These are phyloP conservation scores for Potamilus streckersoni DNA, from an alignment of 1,140 invertebrate genomes.

Conservation along the genomic window DNA sequence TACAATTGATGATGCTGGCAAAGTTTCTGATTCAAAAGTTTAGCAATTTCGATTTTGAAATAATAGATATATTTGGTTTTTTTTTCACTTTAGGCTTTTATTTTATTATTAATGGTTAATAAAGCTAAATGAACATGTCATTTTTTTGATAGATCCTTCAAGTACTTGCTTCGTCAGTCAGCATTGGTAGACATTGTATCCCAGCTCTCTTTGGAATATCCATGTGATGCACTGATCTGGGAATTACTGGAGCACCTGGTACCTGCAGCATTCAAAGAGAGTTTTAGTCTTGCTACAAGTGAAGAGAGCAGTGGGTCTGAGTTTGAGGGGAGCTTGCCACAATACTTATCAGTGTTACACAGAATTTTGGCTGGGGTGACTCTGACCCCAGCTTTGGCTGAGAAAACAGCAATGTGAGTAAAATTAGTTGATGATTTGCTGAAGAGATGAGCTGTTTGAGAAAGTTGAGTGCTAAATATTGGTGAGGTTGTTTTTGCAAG, in stretches of 20 bases:
- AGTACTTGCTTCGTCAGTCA: slow-evolving; percentile 44
- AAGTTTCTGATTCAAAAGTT: too few species aligned
- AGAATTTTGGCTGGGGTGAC: slow-evolving; percentile 25
- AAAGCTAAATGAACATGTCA: not conserved
- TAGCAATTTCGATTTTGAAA: too few species aligned
- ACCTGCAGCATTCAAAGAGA: slow-evolving; percentile 49
- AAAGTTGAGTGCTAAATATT: too few species aligned
- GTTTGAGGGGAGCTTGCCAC: slow-evolving; percentile 18
- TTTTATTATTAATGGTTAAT: not conserved
- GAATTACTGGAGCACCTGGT: slow-evolving; percentile 45
- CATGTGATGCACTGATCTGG: slow-evolving; percentile 33
- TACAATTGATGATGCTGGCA: too few species aligned
- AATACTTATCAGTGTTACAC: slow-evolving; percentile 33
- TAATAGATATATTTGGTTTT: too few species aligned
- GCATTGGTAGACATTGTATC: slow-evolving; percentile 35
- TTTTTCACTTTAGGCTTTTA: not conserved
- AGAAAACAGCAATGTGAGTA: slow-evolving; percentile 23
- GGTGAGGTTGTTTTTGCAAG: too few species aligned
- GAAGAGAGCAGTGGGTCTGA: slow-evolving; percentile 49
- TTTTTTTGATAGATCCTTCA: slow-evolving; percentile 47
- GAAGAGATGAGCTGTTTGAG: too few species aligned
- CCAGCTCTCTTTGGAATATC: slow-evolving; percentile 34
- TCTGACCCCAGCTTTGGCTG: slow-evolving; percentile 18
- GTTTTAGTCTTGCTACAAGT: slow-evolving; percentile 35
- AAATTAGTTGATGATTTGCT: not conserved